These are phyloP conservation scores for Cheumatopsyche charites DNA, from an alignment of 1,140 invertebrate genomes.

Conservation along the genomic window DNA sequence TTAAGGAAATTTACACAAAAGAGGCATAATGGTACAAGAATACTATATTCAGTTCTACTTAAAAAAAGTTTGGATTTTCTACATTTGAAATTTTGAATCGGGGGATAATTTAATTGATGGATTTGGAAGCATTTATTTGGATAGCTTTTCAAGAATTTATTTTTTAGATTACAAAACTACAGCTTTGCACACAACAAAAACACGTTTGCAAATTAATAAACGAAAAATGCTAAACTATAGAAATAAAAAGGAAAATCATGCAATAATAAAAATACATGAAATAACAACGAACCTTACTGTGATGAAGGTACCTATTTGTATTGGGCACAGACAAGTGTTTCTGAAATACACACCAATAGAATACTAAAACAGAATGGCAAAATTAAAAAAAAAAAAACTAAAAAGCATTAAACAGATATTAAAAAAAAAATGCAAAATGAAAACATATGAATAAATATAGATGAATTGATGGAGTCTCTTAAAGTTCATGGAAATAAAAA, in stretches of 20 bases:
- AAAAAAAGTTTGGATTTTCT: too few relatives aligned
- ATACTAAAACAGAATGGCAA: constrained; percentile 64
- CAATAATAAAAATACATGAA: constrained; percentile 45
- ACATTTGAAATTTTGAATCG: too few relatives aligned
- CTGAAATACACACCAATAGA: constrained; percentile 79
- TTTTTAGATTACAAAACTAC: too few relatives aligned
- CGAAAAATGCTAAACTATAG: constrained; percentile 9
- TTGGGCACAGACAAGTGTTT: constrained; percentile 86
- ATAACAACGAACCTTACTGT: constrained; percentile 73
- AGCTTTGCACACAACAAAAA: too few relatives aligned
- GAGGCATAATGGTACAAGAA: neutral
- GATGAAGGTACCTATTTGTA: constrained; percentile 82
- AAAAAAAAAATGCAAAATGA: constrained; percentile 48
- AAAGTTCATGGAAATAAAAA: neutral
- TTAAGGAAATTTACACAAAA: neutral
- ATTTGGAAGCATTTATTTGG: too few relatives aligned
- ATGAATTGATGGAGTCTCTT: neutral
- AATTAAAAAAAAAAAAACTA: constrained; percentile 66
- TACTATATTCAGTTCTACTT: too few relatives aligned
- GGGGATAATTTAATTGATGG: too few relatives aligned
- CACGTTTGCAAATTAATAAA: neutral
- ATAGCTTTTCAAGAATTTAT: neutral
- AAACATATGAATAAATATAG: constrained; percentile 1
- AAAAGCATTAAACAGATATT: constrained; percentile 57
- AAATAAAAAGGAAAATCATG: constrained; percentile 21